A percentile compares a stretch with the other conserved stretches of the same genome.
Conservation (phyloP, 2,113 vertebrate species). For the Calyptomena viridis region DNA sequence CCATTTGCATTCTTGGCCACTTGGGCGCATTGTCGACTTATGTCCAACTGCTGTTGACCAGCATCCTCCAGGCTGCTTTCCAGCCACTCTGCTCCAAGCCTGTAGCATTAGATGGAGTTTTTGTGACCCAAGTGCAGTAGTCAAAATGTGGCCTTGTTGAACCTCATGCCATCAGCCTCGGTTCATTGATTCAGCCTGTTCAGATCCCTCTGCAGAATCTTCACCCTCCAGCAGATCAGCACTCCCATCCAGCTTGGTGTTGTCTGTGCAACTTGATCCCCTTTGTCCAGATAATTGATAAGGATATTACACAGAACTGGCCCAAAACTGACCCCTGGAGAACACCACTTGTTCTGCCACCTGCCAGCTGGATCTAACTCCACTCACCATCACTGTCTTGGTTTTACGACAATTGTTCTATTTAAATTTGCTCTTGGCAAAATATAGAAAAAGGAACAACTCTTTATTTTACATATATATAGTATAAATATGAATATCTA, state of each 20-base stretch:
- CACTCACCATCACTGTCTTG: background rate
- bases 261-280: fast-evolving
- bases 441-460: too few species aligned
- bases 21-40: background rate
- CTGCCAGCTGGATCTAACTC: too few species aligned
- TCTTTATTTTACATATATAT: too few species aligned
- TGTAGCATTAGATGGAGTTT: background rate
- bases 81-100: background rate
- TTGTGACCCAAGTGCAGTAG: background rate
- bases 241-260: background rate
- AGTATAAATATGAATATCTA: too few species aligned
- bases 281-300: background rate
- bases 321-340: background rate
- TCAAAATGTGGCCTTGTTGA: background rate
- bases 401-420: too few species aligned
- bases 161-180: background rate
- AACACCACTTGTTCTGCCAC: background rate
- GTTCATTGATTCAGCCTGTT: background rate
- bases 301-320: background rate
- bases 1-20: background rate
- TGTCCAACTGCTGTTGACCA: background rate
- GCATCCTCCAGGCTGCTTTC: background rate
- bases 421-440: too few species aligned
- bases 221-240: background rate
- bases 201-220: background rate